phyloP scores from a whole-genome alignment of 2,113 vertebrate genomes.

The Oostethus manadensis region DNA sequence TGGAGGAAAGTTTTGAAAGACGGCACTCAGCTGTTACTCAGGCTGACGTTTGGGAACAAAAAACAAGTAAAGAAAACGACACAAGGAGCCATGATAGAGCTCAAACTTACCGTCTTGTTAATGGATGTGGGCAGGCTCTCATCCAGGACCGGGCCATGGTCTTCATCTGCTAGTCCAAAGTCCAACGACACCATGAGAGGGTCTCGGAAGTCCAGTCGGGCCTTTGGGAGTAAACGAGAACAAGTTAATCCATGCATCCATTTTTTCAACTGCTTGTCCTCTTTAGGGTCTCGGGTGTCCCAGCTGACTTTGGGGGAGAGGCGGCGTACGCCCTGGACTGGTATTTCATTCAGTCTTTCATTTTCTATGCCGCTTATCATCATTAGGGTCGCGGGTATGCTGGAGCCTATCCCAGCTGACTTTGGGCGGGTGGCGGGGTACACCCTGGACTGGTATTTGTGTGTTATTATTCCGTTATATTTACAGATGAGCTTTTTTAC shows the following conservation, averaged over 20 bases:
- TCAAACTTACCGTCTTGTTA: slow-evolving; percentile 81
- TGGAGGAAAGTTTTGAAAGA: slow-evolving; percentile 33
- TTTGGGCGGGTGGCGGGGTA: too few relatives aligned
- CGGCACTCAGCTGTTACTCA: slow-evolving; percentile 58
- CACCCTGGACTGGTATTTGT: too few relatives aligned
- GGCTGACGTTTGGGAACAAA: slow-evolving; percentile 20
- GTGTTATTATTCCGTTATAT: too few relatives aligned
- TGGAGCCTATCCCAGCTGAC: too few relatives aligned
- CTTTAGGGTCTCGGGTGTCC: too few relatives aligned
- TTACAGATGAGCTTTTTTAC: too few relatives aligned
- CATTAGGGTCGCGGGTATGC: too few relatives aligned
- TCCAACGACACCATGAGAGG: slow-evolving; percentile 84
- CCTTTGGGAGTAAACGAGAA: slow-evolving; percentile 56
- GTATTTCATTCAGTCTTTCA: too few relatives aligned
- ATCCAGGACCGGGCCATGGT: slow-evolving; percentile 85
- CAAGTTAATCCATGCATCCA: background rate
- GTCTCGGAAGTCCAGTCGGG: slow-evolving; percentile 88
- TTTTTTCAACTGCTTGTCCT: too few relatives aligned
- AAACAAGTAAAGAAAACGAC: slow-evolving; percentile 15
- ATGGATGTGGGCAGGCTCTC: slow-evolving; percentile 77
- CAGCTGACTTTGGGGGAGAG: too few relatives aligned
- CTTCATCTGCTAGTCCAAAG: slow-evolving; percentile 81
- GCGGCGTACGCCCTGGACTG: too few relatives aligned
- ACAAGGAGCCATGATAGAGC: background rate
- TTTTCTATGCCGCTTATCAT: too few relatives aligned